Conservation (phyloP, 2,113 vertebrate genomes). For the Polypterus bichir region DNA sequence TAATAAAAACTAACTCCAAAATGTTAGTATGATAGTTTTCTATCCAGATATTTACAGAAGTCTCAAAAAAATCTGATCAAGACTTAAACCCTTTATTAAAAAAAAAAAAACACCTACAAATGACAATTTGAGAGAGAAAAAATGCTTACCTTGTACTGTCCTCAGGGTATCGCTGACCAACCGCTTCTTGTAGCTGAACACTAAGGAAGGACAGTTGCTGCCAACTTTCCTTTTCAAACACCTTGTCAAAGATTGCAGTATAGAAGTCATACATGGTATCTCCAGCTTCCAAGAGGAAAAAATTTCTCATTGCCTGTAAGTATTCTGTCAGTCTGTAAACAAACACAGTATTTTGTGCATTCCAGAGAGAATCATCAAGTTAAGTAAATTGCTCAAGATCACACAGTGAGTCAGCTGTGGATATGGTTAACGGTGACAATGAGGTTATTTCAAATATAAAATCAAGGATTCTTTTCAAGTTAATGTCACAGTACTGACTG, state of each 20-base stretch:
- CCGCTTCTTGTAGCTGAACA: constrained; percentile 85
- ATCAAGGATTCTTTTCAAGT: no score
- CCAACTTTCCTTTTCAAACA: constrained; percentile 88
- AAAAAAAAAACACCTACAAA: not conserved
- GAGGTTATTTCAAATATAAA: no score
- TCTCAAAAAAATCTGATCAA: no score
- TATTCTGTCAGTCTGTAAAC: constrained; percentile 72
- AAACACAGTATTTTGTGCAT: not conserved
- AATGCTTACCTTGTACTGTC: constrained; percentile 71
- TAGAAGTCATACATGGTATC: constrained; percentile 98
- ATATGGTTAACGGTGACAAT: no score
- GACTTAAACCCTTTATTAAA: not conserved
- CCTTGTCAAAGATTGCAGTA: constrained; percentile 94
- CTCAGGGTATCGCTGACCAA: constrained; percentile 81
- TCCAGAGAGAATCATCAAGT: no score
- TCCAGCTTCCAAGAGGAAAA: constrained; percentile 94
- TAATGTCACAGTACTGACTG: no score
- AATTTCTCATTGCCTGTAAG: constrained; percentile 95
- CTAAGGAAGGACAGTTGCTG: constrained; percentile 88
- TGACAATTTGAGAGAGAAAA: not conserved
- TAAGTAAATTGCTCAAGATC: no score
- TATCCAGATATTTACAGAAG: no score
- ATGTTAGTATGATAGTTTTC: no score
- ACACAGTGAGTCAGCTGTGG: no score
- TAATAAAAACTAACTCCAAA: no score